Evolutionary conservation across 2,797 vertebrate genomes (phyloP).

Genomic region (Spheniscus humboldti): DNA sequence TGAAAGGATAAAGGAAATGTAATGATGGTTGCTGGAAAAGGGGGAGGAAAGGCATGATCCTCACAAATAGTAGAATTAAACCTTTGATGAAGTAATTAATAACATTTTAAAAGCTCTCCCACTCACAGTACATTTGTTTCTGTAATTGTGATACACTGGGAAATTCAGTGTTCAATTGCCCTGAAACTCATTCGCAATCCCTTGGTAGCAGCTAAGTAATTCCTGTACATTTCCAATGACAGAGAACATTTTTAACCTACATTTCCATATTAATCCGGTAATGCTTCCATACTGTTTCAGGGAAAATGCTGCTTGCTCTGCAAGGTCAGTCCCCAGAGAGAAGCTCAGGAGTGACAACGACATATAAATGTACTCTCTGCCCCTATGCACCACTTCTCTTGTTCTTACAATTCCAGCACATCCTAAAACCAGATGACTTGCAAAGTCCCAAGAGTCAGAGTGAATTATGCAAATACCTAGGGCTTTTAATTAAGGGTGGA

Average conservation of each 20-base stretch:
- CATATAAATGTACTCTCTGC: background rate
- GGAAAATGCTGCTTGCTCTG: background rate
- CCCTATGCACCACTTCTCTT: background rate
- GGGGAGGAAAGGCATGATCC: background rate
- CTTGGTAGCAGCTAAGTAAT: slow-evolving; percentile 23
- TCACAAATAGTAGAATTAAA: background rate
- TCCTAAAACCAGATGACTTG: background rate
- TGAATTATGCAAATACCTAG: background rate
- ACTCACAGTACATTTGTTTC: slow-evolving; percentile 27
- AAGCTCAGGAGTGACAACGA: background rate
- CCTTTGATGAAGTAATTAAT: slow-evolving; percentile 29
- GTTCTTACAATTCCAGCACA: background rate
- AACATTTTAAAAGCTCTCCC: slow-evolving; percentile 18
- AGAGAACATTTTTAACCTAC: slow-evolving; percentile 25
- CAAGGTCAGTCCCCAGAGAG: background rate
- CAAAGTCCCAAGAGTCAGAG: background rate
- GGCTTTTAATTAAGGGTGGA: background rate
- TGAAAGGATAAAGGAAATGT: background rate
- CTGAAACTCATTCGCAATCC: slow-evolving; percentile 23
- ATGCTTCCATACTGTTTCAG: background rate
- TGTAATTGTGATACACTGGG: slow-evolving; percentile 24
- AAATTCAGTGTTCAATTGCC: slow-evolving; percentile 37
- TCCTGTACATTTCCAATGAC: background rate
- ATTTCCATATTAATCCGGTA: slow-evolving; percentile 41
- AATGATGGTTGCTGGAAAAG: background rate